These are phyloP conservation scores for Lypha dubia DNA, from an alignment of 2,888 invertebrate species.

Conservation along the genomic window DNA sequence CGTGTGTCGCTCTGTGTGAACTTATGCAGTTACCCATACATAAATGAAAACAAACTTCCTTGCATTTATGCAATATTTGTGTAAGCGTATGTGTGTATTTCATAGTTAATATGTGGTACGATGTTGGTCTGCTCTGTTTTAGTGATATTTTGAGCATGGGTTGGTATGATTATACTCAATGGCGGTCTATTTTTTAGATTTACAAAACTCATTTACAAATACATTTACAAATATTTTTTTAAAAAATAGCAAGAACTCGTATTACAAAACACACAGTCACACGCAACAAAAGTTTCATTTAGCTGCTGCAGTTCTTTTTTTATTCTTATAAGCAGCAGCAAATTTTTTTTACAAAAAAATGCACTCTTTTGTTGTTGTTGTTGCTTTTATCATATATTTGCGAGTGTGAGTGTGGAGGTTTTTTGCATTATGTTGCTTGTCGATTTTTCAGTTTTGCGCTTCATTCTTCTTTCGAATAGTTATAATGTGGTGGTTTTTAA, in stretches of 20 bases:
- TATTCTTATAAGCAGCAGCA: constrained; percentile 49
- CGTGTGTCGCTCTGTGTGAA: not conserved
- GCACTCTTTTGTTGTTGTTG: constrained; percentile 63
- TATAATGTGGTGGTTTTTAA: constrained; percentile 71
- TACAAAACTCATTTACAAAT: constrained; percentile 27
- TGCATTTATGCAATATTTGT: constrained; percentile 41
- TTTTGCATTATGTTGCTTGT: constrained; percentile 47
- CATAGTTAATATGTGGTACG: constrained; percentile 38
- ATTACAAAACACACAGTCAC: constrained; percentile 8
- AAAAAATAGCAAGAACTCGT: constrained; percentile 32
- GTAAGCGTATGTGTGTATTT: constrained; percentile 2
- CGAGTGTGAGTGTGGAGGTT: constrained; percentile 29
- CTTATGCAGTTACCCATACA: constrained; percentile 54
- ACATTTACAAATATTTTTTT: constrained; percentile 20
- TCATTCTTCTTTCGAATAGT: constrained; percentile 68
- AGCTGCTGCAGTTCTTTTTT: constrained; percentile 61
- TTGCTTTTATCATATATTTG: constrained; percentile 28
- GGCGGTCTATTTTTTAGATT: constrained; percentile 58
- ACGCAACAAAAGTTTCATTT: constrained; percentile 58
- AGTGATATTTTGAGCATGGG: constrained; percentile 53
- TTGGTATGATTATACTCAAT: constrained; percentile 58
- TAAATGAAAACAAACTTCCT: constrained; percentile 43
- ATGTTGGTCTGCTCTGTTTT: constrained; percentile 55
- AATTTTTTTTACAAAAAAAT: constrained; percentile 56
- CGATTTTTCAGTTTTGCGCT: constrained; percentile 68